phyloP scores from a whole-genome alignment of 1,140 invertebrate genomes.

The Drosophila bipectinata region DNA sequence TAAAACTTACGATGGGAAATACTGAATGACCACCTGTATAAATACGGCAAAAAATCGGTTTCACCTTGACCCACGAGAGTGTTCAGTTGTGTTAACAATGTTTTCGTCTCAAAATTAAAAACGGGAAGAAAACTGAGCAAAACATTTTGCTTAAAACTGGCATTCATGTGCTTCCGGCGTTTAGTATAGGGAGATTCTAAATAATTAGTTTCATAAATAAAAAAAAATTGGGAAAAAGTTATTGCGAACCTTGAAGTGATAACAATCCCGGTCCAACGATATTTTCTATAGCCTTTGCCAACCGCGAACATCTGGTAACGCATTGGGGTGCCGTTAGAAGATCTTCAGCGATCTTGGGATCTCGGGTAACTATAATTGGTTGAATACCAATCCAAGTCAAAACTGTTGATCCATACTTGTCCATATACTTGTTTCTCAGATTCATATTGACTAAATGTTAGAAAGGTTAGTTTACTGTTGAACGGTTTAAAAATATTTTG shows the following conservation, averaged over 20 bases:
- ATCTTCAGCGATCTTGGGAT: constrained; percentile 52
- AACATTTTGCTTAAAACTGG: constrained; percentile 45
- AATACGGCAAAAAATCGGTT: constrained; percentile 23
- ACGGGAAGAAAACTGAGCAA: constrained; percentile 48
- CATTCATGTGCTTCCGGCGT: constrained; percentile 51
- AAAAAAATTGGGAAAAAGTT: background rate
- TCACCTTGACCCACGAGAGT: constrained; percentile 14
- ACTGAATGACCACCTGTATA: constrained; percentile 50
- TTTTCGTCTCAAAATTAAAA: constrained; percentile 48
- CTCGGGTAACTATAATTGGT: constrained; percentile 43
- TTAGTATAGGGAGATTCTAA: constrained; percentile 49
- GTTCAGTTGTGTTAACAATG: constrained; percentile 27
- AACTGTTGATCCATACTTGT: constrained; percentile 39
- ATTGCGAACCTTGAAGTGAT: constrained; percentile 34
- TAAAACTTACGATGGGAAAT: constrained; percentile 42
- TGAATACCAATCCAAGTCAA: constrained; percentile 52
- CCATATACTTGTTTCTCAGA: constrained; percentile 14
- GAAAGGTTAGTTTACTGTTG: background rate
- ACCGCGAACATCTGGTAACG: constrained; percentile 30
- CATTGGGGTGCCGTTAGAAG: constrained; percentile 45
- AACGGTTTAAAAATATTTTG: no score
- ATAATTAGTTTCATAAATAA: background rate
- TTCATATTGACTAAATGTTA: constrained; percentile 29
- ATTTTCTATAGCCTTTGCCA: constrained; percentile 14
- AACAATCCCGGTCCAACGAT: constrained; percentile 45